phyloP scores from a whole-genome alignment of 2,888 invertebrate genomes.

The Microplitis deprimator region DNA sequence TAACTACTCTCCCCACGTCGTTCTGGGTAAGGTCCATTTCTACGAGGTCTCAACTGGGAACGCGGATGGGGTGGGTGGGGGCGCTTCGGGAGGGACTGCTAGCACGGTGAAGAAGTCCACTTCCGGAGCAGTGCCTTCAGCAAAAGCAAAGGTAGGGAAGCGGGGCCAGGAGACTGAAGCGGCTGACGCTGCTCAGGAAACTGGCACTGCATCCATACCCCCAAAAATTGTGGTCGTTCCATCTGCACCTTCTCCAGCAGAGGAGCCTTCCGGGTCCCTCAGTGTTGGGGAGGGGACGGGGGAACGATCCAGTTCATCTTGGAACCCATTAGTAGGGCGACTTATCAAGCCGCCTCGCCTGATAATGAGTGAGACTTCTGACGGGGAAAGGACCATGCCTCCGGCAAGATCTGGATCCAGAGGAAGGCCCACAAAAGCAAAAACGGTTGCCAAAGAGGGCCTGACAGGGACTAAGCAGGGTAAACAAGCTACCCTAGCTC shows the following conservation, averaged over 20 bases:
- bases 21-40: constrained; percentile 28
- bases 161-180: not conserved
- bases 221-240: too few species aligned
- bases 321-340: not conserved
- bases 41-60: not conserved
- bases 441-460: too few species aligned
- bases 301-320: not conserved
- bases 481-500: too few species aligned
- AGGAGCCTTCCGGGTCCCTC: not conserved
- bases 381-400: too few species aligned
- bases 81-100: not conserved
- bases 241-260: not conserved
- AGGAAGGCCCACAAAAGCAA: too few species aligned
- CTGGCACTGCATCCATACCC: too few species aligned
- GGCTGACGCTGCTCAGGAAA: not conserved
- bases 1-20: constrained; percentile 20
- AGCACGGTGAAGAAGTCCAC: too few species aligned
- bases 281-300: not conserved
- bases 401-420: too few species aligned
- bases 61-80: not conserved
- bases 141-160: not conserved
- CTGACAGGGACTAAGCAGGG: too few species aligned
- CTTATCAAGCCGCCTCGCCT: not conserved
- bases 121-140: not conserved
- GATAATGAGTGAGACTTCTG: too few species aligned